Percentiles rank a stretch among this genome's conserved stretches.
Evolutionary conservation across 2,113 vertebrate genomes (phyloP).

Genomic region (Columba janthina): DNA sequence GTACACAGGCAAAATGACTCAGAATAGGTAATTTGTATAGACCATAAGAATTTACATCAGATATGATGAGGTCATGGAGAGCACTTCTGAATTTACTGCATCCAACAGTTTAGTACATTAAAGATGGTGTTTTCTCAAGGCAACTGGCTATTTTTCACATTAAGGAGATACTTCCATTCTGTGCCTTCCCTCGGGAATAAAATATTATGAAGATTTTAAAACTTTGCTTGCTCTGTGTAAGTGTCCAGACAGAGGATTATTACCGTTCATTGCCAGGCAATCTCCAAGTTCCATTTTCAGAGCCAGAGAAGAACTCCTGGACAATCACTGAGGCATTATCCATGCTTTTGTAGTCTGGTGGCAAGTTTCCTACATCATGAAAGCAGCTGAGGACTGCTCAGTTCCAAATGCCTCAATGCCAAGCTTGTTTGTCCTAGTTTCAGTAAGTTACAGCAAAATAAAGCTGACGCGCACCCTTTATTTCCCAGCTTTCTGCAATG

Average conservation of each 20-base stretch:
- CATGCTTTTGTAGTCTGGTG: not conserved
- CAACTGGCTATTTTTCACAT: not conserved
- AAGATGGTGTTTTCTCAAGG: not conserved
- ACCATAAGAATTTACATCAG: not conserved
- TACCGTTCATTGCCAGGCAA: not conserved
- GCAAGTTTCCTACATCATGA: conserved; percentile 39
- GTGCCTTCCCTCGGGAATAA: not conserved
- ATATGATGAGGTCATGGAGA: not conserved
- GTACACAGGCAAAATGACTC: not conserved
- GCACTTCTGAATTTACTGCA: not conserved
- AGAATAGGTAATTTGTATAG: not conserved
- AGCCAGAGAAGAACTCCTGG: conserved; percentile 16
- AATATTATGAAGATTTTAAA: not conserved
- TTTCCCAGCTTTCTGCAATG: not conserved
- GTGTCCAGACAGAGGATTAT: not conserved
- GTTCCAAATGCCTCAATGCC: conserved; percentile 27
- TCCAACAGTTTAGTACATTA: not conserved
- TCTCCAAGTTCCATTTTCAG: conserved; percentile 21
- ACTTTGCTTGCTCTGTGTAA: not conserved
- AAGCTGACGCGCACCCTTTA: not conserved
- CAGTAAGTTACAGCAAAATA: conserved; percentile 15
- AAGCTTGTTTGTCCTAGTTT: conserved; percentile 53
- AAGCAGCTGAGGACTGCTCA: conserved; percentile 16
- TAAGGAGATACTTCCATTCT: not conserved
- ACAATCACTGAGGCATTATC: conserved; percentile 12